Evolutionary conservation across 1,140 invertebrate species (phyloP).

Genomic region (Pachypeltis micranthus): DNA sequence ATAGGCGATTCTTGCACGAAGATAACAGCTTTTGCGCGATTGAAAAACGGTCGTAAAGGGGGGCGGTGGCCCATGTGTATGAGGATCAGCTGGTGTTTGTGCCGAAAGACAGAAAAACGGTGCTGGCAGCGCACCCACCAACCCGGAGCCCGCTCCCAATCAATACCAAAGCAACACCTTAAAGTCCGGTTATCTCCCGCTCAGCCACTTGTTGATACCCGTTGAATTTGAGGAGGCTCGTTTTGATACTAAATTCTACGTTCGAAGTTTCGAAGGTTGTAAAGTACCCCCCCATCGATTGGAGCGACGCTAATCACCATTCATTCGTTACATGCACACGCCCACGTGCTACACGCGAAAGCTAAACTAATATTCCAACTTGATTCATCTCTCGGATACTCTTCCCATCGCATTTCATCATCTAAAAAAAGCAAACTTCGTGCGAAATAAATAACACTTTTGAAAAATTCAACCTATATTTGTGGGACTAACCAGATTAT

Average conservation of each 20-base stretch:
- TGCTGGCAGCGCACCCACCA: background rate
- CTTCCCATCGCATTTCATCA: too few relatives aligned
- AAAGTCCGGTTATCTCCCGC: conserved; percentile 29
- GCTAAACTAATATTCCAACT: background rate
- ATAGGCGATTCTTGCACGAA: too few relatives aligned
- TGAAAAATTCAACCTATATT: too few relatives aligned
- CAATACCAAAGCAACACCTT: conserved; percentile 13
- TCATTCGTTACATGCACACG: conserved; percentile 13
- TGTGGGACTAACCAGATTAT: too few relatives aligned
- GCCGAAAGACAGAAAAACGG: background rate
- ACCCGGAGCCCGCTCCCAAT: conserved; percentile 1
- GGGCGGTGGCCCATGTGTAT: conserved; percentile 13
- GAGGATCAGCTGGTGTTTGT: conserved; percentile 10
- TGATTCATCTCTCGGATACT: background rate
- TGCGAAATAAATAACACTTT: too few relatives aligned
- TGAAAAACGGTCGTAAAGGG: too few relatives aligned
- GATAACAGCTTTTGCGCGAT: too few relatives aligned
- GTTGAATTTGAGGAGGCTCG: too few relatives aligned
- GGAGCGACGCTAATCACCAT: conserved; percentile 7
- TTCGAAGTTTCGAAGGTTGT: too few relatives aligned
- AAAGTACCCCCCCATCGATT: background rate
- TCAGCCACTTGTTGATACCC: conserved; percentile 37
- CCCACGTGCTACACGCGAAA: conserved; percentile 4
- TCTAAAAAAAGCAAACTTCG: too few relatives aligned
- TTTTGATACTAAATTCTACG: too few relatives aligned